phyloP scores from a whole-genome alignment of 2,113 vertebrate species.

The Elanus axillaris region DNA sequence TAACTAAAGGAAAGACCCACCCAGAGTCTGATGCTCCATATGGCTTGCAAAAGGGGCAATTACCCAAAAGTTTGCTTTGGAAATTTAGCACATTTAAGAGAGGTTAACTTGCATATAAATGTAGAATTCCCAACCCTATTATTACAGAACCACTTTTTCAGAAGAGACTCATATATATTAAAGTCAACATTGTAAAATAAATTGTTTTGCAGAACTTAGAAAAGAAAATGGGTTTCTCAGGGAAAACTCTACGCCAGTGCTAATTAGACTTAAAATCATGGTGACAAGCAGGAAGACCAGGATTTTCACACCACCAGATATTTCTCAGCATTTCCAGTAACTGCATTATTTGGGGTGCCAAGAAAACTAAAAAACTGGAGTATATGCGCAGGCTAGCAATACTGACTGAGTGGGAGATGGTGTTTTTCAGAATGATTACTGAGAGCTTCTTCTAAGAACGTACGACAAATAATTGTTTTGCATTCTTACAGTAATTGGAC shows the following conservation, averaged over 20 bases:
- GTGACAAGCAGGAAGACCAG: not conserved
- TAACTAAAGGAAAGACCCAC: not conserved
- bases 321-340: not conserved
- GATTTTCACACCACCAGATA: not conserved
- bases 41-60: not conserved
- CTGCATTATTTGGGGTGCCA: not conserved
- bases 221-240: not conserved
- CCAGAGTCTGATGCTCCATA: not conserved
- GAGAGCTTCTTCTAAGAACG: not conserved
- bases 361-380: not conserved
- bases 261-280: conserved; percentile 7
- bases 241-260: not conserved
- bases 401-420: not conserved
- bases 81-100: not conserved
- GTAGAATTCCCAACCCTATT: not conserved
- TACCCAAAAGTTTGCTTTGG: not conserved
- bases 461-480: not conserved
- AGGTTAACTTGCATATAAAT: not conserved
- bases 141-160: not conserved
- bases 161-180: not conserved
- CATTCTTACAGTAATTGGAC: not conserved
- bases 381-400: not conserved
- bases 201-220: not conserved
- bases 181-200: not conserved
- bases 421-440: not conserved